Base-by-base conservation (phyloP, 2,888 invertebrate species). In the Macroteleia sp. region DNA sequence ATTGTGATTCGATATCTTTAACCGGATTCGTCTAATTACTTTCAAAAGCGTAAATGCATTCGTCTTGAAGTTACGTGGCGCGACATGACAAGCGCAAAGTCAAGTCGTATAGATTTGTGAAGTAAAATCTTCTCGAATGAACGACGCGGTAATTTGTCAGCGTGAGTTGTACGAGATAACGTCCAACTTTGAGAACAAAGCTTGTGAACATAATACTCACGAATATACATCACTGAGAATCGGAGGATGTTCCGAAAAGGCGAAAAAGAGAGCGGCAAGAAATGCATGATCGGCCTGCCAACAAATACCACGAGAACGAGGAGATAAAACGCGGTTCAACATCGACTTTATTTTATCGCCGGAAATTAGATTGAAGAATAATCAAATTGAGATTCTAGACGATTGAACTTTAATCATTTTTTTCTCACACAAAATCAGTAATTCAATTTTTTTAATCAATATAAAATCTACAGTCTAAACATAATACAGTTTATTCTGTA, bases 141-240 rank as follows among this genome's bases (percentile, higher is more conserved):
- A 59, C 81, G 66, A 62, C 67, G 73, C 82, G 71, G 82, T 85
- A 83, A 88, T 87, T 87, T 88, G 85, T 87, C 85, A 85, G 80
- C 56, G 46, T 64, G 73, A 77, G 78, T 80, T 80, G 44, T 39
- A 48, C 67, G 66, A 70, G 84, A 82, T 84, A 81, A 80, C 79
- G 79, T 74, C 79, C 80, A 82, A 81, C 78, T 83, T 81, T 77
- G 48, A 66, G 69, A 80, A 78, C 75, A 71, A 79, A 52, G 74
- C 78, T 67, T 54, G 73, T 64, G 71, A 76, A 74, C 79, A 75
- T 75, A 79, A 71, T 79, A 75, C 75, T 74, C 66, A 66, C 66
- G 71, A 75, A 74, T 75, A 79, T 79, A 79, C 71, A 70, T 79
- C 79, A 75, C 56, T 39, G 62, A 30, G 34, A 74, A 78, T 78